Conservation (phyloP, 1,140 invertebrate species). For the Pteromalus puparum region DNA sequence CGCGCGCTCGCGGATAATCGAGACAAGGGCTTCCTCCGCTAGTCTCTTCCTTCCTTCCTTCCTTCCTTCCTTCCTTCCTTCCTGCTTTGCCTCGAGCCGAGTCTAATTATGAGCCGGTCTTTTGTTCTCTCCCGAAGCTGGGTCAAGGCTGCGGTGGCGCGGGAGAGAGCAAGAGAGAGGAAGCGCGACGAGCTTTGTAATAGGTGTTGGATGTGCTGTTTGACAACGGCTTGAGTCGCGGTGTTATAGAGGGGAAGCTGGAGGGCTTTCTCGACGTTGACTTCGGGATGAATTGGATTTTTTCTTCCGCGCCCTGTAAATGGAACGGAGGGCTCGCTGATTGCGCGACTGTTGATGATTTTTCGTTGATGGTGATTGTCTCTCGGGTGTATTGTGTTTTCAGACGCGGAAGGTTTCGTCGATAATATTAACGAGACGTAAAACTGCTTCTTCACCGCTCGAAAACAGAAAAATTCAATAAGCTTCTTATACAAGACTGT, state of each 20-base stretch:
- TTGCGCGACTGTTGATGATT: background rate
- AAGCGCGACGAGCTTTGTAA: background rate
- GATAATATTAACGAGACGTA: no score
- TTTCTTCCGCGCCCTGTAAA: background rate
- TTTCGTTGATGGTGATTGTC: no score
- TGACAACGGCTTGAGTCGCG: background rate
- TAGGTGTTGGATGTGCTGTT: background rate
- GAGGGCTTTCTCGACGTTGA: background rate
- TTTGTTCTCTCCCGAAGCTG: constrained; percentile 12
- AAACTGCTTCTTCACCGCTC: no score
- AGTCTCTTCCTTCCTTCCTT: constrained; percentile 20
- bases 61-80: constrained; percentile 17
- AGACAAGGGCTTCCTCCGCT: constrained; percentile 25
- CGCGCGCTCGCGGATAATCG: constrained; percentile 30
- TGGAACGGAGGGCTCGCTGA: background rate
- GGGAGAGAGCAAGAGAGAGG: no score
- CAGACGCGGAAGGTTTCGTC: no score
- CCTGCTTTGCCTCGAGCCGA: background rate
- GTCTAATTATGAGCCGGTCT: constrained; percentile 28
- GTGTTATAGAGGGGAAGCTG: no score
- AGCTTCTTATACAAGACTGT: no score
- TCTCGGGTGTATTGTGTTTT: no score
- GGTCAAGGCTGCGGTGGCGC: constrained; percentile 27
- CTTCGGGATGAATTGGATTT: background rate
- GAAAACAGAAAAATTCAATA: no score